Evolutionary conservation across 1,140 invertebrate genomes (phyloP).

Genomic region (Ceratosolen fusciceps): DNA sequence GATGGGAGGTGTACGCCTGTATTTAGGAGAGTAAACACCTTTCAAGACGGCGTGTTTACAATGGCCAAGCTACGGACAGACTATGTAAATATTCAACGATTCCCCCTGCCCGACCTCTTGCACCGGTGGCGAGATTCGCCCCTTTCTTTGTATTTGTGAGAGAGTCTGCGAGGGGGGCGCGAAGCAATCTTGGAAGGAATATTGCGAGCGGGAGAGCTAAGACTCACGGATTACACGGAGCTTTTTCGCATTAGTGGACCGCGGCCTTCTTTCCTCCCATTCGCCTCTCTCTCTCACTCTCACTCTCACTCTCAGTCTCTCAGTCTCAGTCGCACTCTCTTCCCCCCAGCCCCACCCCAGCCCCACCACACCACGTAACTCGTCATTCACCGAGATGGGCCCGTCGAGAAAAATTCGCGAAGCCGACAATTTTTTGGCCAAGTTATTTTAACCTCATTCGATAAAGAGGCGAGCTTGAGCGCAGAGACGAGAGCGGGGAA

Average conservation of each 20-base stretch:
- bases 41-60: not conserved
- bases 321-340: not conserved
- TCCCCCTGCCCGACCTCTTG: not conserved
- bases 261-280: too few relatives aligned
- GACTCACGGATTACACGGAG: not conserved
- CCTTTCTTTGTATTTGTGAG: not conserved
- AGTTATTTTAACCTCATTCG: too few relatives aligned
- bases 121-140: not conserved
- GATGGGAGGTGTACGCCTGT: not conserved
- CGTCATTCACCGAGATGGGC: too few relatives aligned
- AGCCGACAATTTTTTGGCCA: too few relatives aligned
- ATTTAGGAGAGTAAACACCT: not conserved
- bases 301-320: not conserved
- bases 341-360: too few relatives aligned
- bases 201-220: not conserved
- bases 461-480: too few relatives aligned
- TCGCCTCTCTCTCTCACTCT: not conserved
- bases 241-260: not conserved
- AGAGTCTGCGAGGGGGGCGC: not conserved
- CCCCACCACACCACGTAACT: too few relatives aligned
- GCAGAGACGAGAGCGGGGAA: too few relatives aligned
- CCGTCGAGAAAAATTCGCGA: too few relatives aligned
- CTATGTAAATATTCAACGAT: conserved; percentile 29
- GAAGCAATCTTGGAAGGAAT: conserved; percentile 17
- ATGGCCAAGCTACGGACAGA: not conserved